Percentiles rank a stretch among this genome's conserved stretches.
These are phyloP conservation scores for Rutpela maculata DNA, from an alignment of 2,888 invertebrate genomes.

Conservation along the genomic window DNA sequence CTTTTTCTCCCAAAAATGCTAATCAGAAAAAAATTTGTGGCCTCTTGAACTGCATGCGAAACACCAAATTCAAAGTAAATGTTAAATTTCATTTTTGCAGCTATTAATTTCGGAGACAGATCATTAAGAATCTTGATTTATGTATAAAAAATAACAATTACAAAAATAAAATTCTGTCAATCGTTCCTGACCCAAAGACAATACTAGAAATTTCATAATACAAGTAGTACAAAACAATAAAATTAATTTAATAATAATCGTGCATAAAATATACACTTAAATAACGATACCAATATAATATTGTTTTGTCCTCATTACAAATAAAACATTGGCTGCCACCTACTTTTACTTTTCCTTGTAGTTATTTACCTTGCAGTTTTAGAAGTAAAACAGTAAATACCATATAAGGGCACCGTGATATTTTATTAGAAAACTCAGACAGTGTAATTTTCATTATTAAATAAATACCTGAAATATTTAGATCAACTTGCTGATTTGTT, in stretches of 20 bases:
- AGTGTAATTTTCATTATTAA: slow-evolving; percentile 61
- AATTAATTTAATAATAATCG: slow-evolving; percentile 43
- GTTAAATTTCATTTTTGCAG: too few species aligned
- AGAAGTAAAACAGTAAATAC: slow-evolving; percentile 64
- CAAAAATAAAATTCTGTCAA: neutral
- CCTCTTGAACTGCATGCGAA: too few species aligned
- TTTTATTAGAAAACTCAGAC: slow-evolving; percentile 63
- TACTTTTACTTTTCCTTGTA: slow-evolving; percentile 73
- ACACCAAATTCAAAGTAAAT: too few species aligned
- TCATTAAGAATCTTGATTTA: too few species aligned
- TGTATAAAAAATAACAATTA: neutral
- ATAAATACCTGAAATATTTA: slow-evolving; percentile 59
- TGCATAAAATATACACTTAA: slow-evolving; percentile 42
- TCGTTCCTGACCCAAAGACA: neutral
- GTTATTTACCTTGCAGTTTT: slow-evolving; percentile 70
- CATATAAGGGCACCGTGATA: slow-evolving; percentile 68
- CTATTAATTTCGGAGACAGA: too few species aligned
- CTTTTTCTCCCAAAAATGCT: too few species aligned
- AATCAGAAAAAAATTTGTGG: too few species aligned
- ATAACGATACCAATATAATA: slow-evolving; percentile 58
- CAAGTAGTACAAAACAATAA: slow-evolving; percentile 41
- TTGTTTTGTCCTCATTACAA: slow-evolving; percentile 67
- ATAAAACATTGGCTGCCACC: slow-evolving; percentile 67
- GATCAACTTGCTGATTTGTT: slow-evolving; percentile 48
- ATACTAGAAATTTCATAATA: slow-evolving; percentile 8